These are phyloP conservation scores for Leptothorax acervorum DNA, from an alignment of 2,888 invertebrate genomes.

Conservation along the genomic window DNA sequence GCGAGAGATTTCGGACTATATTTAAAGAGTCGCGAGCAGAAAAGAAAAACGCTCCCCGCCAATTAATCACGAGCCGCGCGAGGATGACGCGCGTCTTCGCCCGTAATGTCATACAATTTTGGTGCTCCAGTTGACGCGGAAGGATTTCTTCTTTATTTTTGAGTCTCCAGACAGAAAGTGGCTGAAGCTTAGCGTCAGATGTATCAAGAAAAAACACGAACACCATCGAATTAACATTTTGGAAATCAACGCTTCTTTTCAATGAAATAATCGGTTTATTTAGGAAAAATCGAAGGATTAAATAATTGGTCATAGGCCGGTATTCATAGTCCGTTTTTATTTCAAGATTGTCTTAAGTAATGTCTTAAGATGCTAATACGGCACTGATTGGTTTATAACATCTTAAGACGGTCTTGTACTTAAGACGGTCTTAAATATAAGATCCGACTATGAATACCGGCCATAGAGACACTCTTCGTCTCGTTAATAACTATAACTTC, in stretches of 20 bases:
- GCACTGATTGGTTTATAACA: too few species aligned
- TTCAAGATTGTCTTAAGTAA: too few species aligned
- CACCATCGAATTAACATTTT: neutral
- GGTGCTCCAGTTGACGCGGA: neutral
- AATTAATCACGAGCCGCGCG: slow-evolving; percentile 40
- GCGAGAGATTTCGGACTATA: slow-evolving; percentile 60
- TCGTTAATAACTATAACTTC: neutral
- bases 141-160: neutral
- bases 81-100: slow-evolving; percentile 53
- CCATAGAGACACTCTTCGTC: neutral
- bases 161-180: neutral
- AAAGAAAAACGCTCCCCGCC: slow-evolving; percentile 14
- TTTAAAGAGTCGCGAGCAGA: slow-evolving; percentile 50
- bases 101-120: slow-evolving; percentile 1
- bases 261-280: neutral
- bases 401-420: too few species aligned
- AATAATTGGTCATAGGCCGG: neutral
- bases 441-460: too few species aligned
- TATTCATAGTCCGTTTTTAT: too few species aligned
- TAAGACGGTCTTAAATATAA: too few species aligned
- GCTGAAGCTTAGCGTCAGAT: neutral
- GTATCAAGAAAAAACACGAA: neutral
- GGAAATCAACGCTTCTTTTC: neutral
- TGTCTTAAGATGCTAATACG: too few species aligned
- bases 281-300: too few species aligned